Conservation (phyloP, 1,140 invertebrate genomes). For the Dufourea novaeangliae region DNA sequence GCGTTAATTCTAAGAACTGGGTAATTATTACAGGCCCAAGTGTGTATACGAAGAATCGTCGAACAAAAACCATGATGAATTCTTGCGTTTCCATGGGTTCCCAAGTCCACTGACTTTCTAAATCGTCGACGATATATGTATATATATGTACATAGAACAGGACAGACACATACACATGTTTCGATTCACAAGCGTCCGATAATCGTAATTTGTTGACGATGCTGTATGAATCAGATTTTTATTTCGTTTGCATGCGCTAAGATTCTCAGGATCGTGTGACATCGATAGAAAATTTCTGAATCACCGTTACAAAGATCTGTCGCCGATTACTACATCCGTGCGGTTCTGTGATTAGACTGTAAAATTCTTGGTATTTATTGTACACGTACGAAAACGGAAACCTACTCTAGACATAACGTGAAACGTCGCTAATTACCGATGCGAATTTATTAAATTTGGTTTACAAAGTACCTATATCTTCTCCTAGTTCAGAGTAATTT, state of each 20-base stretch:
- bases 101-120: background rate
- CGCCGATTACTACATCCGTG: background rate
- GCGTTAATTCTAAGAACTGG: background rate
- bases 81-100: background rate
- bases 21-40: conserved; percentile 1
- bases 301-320: conserved; percentile 13
- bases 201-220: background rate
- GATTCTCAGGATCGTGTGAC: conserved; percentile 6
- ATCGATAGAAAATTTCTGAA: conserved; percentile 20
- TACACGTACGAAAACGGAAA: too few species aligned
- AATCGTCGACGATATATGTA: background rate
- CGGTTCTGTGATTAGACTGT: too few species aligned
- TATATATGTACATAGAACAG: too few species aligned
- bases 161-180: background rate
- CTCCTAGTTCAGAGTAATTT: background rate
- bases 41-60: background rate
- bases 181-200: background rate
- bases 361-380: too few species aligned
- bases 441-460: too few species aligned
- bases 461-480: too few species aligned
- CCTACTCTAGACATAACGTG: too few species aligned
- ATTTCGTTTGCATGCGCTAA: conserved; percentile 14
- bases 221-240: conserved; percentile 20
- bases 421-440: too few species aligned
- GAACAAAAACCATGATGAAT: conserved; percentile 1